Percentiles rank a stretch among this genome's conserved stretches.
Evolutionary conservation across 2,888 invertebrate species (phyloP).

Genomic region (Diarsia dahlii): DNA sequence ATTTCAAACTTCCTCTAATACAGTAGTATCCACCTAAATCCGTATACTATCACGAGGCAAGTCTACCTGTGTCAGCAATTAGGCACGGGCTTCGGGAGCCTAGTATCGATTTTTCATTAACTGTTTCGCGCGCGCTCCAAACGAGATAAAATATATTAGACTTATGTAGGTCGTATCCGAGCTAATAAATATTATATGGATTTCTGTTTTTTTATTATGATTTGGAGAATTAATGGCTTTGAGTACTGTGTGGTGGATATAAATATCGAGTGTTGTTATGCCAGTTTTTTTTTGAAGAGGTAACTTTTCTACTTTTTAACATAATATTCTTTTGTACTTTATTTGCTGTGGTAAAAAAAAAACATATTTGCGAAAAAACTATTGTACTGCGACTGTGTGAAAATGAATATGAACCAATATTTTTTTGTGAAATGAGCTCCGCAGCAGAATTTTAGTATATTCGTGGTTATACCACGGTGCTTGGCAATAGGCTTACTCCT

Average conservation of each 20-base stretch:
- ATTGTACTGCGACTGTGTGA: too few relatives aligned
- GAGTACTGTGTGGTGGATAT: not conserved
- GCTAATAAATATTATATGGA: slow-evolving; percentile 54
- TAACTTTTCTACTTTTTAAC: too few relatives aligned
- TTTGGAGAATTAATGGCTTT: slow-evolving; percentile 18
- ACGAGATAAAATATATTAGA: slow-evolving; percentile 63
- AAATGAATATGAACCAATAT: too few relatives aligned
- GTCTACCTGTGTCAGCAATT: slow-evolving; percentile 40
- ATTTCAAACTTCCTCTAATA: not conserved
- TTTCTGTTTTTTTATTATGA: slow-evolving; percentile 44
- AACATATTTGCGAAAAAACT: too few relatives aligned
- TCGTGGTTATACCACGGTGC: too few relatives aligned
- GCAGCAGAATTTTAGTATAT: too few relatives aligned
- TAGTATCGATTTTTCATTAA: slow-evolving; percentile 66
- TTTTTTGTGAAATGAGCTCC: too few relatives aligned
- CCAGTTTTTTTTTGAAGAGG: too few relatives aligned
- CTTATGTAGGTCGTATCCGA: slow-evolving; percentile 42
- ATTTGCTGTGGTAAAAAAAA: too few relatives aligned
- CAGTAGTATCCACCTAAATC: slow-evolving; percentile 1
- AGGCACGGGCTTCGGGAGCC: slow-evolving; percentile 36
- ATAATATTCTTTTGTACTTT: too few relatives aligned
- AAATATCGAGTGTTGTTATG: not conserved
- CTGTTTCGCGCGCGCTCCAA: slow-evolving; percentile 27
- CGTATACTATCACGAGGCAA: slow-evolving; percentile 1
- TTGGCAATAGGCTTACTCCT: too few relatives aligned